Base-by-base conservation (phyloP, 2,113 vertebrate species). In the Acanthisitta chloris region DNA sequence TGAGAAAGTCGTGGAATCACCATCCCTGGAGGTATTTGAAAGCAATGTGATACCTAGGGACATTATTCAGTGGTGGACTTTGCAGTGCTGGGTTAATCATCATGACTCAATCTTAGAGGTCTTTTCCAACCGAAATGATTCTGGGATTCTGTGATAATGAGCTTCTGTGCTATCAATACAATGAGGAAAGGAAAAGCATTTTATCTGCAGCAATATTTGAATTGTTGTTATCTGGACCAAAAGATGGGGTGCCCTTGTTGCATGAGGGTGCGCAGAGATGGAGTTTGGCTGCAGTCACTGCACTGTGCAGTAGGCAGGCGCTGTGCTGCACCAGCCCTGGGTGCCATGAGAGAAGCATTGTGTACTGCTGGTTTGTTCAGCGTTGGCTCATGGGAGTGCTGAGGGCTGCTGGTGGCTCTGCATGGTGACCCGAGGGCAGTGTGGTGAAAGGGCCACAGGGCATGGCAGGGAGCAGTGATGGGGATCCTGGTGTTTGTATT, bases 401-500 rank as follows among this genome's bases (percentile, higher is more conserved):
- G 74, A 36, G 43, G 36, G 45, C 36, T 70, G 23, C 59, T 0
- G 6, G 33, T 38, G 28, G 19, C 77, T 76, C n/a, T 38, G n/a
- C 28, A 2, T 6, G 24, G 55, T n/a, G 18, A 36, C 15, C 29
- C 10, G 2, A 31, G 36, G n/a, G 3, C 12, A 38, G 4, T 5
- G 29, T 12, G 10, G 55, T 64, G 36, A 57, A 29, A 2, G 9
- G 40, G 18, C 38, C 2, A 0, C 1, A 5, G 36, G 49, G n/a
- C 40, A 19, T 11, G 21, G 23, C 43, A 70, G 36, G n/a, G 25
- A 73, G 17, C 6, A 7, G 20, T 33, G 54, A 26, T 3, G 3
- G 19, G 20, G 12, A 86, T 31, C 36, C n/a, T n/a, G 28, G 8
- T 45, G 28, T 61, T 84, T 52, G 13, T 31, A 25, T 25, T 86